phyloP scores from a whole-genome alignment of 2,113 vertebrate genomes.

The Hemicordylus capensis region DNA sequence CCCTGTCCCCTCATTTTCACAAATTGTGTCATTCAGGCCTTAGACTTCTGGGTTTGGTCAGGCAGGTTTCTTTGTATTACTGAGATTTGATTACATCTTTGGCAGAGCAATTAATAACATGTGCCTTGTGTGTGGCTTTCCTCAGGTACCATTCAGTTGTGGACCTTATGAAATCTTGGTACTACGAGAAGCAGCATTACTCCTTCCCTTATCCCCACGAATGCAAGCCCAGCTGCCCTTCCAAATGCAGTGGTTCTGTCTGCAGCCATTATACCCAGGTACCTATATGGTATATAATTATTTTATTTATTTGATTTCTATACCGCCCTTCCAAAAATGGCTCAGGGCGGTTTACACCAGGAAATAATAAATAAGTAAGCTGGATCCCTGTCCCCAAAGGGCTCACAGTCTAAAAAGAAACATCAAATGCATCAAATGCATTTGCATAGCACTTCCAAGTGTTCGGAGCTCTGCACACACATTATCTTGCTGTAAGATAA shows the following conservation, averaged over 20 bases:
- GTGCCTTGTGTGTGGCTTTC: rapidly evolving
- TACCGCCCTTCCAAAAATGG: no score
- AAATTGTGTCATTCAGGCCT: background rate
- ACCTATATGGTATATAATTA: no score
- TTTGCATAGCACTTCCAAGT: no score
- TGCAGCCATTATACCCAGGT: conserved; percentile 94
- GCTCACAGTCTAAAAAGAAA: no score
- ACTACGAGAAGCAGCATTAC: conserved; percentile 84
- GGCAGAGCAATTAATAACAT: background rate
- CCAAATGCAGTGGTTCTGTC: conserved; percentile 80
- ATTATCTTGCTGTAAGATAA: no score
- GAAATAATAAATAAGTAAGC: no score
- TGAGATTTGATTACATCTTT: background rate
- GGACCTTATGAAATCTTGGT: conserved; percentile 87
- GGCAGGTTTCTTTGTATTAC: background rate
- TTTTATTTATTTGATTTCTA: no score
- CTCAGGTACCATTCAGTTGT: conserved; percentile 80
- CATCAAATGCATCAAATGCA: no score
- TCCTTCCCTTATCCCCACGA: conserved; percentile 74
- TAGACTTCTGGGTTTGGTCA: background rate
- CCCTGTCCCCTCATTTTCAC: no score
- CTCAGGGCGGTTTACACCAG: no score
- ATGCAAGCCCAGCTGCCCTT: conserved; percentile 78
- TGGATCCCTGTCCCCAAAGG: no score
- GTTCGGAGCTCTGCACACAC: no score